These are phyloP conservation scores for Desoria tigrina DNA, from an alignment of 2,888 invertebrate genomes.

Conservation along the genomic window DNA sequence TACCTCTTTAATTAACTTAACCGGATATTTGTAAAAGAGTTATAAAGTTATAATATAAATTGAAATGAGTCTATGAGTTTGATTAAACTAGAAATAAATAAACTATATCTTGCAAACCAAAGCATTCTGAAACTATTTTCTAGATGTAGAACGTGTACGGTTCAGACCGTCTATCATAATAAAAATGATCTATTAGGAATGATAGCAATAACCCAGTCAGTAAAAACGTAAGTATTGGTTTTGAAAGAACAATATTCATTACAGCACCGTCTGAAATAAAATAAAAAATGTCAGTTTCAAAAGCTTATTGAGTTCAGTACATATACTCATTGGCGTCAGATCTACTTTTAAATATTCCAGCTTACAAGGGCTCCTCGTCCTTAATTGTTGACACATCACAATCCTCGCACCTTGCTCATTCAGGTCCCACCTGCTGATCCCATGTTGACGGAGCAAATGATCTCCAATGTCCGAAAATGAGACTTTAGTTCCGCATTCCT, in stretches of 20 bases:
- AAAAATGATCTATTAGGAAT: neutral
- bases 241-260: neutral
- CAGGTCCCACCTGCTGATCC: slow-evolving; percentile 42
- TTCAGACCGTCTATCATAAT: too few relatives aligned
- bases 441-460: slow-evolving; percentile 35
- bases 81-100: too few relatives aligned
- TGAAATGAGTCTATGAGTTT: too few relatives aligned
- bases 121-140: too few relatives aligned
- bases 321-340: too few relatives aligned
- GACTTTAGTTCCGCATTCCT: slow-evolving; percentile 31
- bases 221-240: neutral
- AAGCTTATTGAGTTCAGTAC: too few relatives aligned
- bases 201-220: neutral
- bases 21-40: too few relatives aligned
- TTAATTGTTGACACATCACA: slow-evolving; percentile 32
- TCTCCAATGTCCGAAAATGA: slow-evolving; percentile 40
- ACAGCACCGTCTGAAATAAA: neutral
- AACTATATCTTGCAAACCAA: too few relatives aligned
- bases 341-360: too few relatives aligned
- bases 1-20: too few relatives aligned
- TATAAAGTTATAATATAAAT: too few relatives aligned
- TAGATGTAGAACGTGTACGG: too few relatives aligned
- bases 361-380: slow-evolving; percentile 20
- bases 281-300: neutral
- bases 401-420: slow-evolving; percentile 46